Conservation (phyloP, 2,797 vertebrate species). For the Enteromius anoplus region DNA sequence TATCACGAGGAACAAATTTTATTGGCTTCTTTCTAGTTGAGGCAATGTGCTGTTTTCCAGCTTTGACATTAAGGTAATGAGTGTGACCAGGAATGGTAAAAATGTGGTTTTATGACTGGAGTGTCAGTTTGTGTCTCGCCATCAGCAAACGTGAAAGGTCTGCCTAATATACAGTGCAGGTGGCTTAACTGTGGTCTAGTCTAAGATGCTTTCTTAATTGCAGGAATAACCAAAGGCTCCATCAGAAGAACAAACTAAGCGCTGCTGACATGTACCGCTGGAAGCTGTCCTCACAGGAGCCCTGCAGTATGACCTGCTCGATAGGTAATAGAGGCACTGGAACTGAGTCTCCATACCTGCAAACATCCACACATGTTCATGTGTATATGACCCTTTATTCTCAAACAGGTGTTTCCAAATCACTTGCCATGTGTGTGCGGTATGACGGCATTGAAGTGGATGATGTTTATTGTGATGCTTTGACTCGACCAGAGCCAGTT, state of each 20-base stretch:
- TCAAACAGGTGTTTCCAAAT: constrained; percentile 86
- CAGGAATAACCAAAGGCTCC: constrained; percentile 88
- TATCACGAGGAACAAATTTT: constrained; percentile 50
- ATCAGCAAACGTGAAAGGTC: constrained; percentile 23
- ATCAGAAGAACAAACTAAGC: constrained; percentile 91
- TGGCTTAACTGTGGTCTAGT: not conserved
- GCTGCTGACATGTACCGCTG: constrained; percentile 98
- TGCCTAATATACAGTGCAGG: constrained; percentile 42
- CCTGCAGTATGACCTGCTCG: constrained; percentile 96
- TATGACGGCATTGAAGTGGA: constrained; percentile 95
- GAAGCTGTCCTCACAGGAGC: constrained; percentile 97
- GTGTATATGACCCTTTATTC: constrained; percentile 21
- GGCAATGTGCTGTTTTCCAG: constrained; percentile 46
- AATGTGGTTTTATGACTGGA: constrained; percentile 42
- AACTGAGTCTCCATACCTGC: not conserved
- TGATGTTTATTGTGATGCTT: constrained; percentile 90
- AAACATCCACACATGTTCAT: constrained; percentile 8
- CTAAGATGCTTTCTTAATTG: constrained; percentile 37
- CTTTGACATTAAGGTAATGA: constrained; percentile 46
- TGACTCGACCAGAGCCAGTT: constrained; percentile 93
- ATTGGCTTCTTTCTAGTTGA: constrained; percentile 44
- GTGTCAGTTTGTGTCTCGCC: constrained; percentile 31
- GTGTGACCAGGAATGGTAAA: constrained; percentile 52
- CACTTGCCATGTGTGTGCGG: constrained; percentile 92
- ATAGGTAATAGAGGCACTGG: constrained; percentile 79